Evolutionary conservation across 2,113 vertebrate species (phyloP).

Genomic region (Petrocephalus zakoni): DNA sequence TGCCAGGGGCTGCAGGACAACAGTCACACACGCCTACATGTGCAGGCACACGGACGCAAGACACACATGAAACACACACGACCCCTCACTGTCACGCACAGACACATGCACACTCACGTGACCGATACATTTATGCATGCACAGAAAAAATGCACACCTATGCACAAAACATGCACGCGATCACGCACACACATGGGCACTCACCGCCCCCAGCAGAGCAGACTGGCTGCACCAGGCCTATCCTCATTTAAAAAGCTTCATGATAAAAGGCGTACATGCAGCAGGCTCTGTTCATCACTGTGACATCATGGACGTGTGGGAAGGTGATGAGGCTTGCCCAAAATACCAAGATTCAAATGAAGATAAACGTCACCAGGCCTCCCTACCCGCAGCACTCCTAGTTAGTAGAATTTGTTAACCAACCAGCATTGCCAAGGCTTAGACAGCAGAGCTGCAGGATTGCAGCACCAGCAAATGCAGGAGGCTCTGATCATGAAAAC

Average conservation of each 20-base stretch:
- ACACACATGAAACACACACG: background rate
- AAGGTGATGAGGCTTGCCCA: background rate
- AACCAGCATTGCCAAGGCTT: too few relatives aligned
- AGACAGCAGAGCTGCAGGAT: too few relatives aligned
- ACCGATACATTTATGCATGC: background rate
- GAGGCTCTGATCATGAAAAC: background rate
- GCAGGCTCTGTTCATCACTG: background rate
- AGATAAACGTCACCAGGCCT: background rate
- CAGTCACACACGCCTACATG: background rate
- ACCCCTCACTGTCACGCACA: slow-evolving; percentile 5
- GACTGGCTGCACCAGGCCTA: background rate
- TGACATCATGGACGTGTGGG: background rate
- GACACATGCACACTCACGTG: slow-evolving; percentile 1
- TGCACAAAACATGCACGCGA: background rate
- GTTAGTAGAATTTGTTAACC: background rate
- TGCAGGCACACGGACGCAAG: background rate
- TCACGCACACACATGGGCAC: background rate
- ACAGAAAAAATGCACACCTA: background rate
- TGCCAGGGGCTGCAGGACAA: slow-evolving; percentile 32
- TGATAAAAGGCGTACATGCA: background rate
- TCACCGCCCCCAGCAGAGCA: background rate
- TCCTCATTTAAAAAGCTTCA: background rate
- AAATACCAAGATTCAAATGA: background rate
- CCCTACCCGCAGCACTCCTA: background rate
- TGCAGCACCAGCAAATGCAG: too few relatives aligned